A percentile compares a stretch with the other conserved stretches of the same genome.
These are phyloP conservation scores for Synanthedon myopaeformis DNA, from an alignment of 2,888 invertebrate genomes.

Conservation along the genomic window DNA sequence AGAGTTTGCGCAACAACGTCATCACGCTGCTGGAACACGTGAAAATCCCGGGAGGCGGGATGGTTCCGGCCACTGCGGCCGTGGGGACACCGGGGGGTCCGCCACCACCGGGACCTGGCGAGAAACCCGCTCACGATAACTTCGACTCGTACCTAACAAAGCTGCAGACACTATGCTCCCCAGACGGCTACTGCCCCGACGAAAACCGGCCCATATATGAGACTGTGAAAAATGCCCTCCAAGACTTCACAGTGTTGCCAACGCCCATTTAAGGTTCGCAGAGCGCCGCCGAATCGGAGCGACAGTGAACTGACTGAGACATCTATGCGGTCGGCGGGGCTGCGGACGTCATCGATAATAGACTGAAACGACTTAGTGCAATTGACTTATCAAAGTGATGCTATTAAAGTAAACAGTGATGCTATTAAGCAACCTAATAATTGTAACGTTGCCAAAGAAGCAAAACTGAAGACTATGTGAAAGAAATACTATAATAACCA, in stretches of 20 bases:
- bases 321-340: slow-evolving; percentile 43
- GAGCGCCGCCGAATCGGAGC: slow-evolving; percentile 61
- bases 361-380: slow-evolving; percentile 13
- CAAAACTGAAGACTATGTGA: slow-evolving; percentile 11
- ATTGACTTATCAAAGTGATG: slow-evolving; percentile 5
- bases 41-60: slow-evolving; percentile 80
- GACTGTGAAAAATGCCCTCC: slow-evolving; percentile 90
- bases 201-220: slow-evolving; percentile 90
- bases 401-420: neutral
- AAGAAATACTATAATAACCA: no score
- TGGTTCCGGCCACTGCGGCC: slow-evolving; percentile 37
- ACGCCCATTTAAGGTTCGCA: slow-evolving; percentile 83
- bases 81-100: slow-evolving; percentile 48
- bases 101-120: slow-evolving; percentile 59
- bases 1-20: slow-evolving; percentile 91
- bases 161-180: slow-evolving; percentile 89
- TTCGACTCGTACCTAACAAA: slow-evolving; percentile 94
- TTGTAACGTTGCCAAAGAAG: no score
- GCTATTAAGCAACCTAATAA: no score
- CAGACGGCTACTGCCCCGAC: slow-evolving; percentile 84
- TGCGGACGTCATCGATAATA: slow-evolving; percentile 16
- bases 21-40: slow-evolving; percentile 92
- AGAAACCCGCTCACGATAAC: slow-evolving; percentile 86
- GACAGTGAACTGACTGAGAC: slow-evolving; percentile 36
- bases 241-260: slow-evolving; percentile 90